Percentiles rank a stretch among this genome's conserved stretches.
Evolutionary conservation across 2,797 vertebrate genomes (phyloP).

Genomic region (Pangasius krempfi): DNA sequence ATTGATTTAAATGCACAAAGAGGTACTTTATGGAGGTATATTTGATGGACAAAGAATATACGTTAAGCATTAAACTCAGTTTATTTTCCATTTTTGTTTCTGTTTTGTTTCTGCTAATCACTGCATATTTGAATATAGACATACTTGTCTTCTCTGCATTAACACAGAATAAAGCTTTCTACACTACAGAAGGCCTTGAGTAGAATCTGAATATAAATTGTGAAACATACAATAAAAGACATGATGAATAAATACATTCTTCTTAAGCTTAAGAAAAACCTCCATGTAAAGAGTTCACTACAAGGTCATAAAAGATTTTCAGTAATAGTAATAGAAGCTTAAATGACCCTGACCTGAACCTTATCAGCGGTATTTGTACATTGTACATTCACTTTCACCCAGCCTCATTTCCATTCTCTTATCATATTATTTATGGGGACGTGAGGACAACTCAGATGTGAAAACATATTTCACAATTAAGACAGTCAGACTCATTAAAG

Average conservation of each 20-base stretch:
- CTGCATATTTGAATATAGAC: neutral
- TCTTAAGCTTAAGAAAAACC: neutral
- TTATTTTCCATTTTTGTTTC: neutral
- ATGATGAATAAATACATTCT: neutral
- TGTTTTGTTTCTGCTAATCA: neutral
- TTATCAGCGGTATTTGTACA: conserved; percentile 5
- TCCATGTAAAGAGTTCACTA: neutral
- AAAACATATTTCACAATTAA: conserved; percentile 62
- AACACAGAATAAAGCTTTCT: neutral
- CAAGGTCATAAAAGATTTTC: neutral
- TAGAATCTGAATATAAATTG: conserved; percentile 1
- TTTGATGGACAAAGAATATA: neutral
- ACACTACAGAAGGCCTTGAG: neutral
- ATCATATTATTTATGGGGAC: conserved; percentile 44
- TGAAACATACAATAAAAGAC: conserved; percentile 13
- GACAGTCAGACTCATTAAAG: conserved; percentile 51
- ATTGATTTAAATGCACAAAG: neutral
- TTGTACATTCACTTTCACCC: conserved; percentile 5
- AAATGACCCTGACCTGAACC: neutral
- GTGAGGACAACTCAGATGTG: conserved; percentile 48
- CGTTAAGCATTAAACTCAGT: neutral
- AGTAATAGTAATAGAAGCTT: conserved; percentile 4
- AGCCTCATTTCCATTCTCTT: conserved; percentile 37
- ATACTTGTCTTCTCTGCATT: neutral
- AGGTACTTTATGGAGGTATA: neutral